Conservation (phyloP, 2,888 invertebrate species). For the Oxyscelio sp. region DNA sequence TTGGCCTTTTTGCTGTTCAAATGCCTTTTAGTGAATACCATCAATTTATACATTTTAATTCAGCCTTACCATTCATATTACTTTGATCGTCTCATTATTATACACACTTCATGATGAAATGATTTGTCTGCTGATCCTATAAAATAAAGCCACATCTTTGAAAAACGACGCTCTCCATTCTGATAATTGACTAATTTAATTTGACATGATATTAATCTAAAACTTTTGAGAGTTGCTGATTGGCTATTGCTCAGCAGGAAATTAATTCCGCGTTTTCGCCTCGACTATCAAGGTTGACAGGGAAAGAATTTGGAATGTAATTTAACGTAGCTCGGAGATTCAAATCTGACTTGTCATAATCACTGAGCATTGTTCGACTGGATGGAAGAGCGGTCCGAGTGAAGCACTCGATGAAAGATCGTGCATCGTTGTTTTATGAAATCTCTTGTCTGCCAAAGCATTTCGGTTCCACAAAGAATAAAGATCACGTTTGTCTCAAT, state of each 20-base stretch:
- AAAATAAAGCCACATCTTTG: constrained; percentile 29
- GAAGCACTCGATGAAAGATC: constrained; percentile 70
- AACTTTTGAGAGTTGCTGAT: constrained; percentile 65
- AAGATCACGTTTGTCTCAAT: constrained; percentile 63
- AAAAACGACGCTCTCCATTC: constrained; percentile 40
- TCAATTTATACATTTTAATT: constrained; percentile 9
- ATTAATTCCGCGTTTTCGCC: constrained; percentile 73
- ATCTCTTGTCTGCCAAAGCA: constrained; percentile 52
- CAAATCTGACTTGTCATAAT: constrained; percentile 72
- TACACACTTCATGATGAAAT: neutral
- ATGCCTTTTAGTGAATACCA: constrained; percentile 17
- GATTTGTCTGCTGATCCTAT: constrained; percentile 39
- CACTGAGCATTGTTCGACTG: constrained; percentile 68
- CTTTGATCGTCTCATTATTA: constrained; percentile 3
- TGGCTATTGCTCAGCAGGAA: constrained; percentile 72
- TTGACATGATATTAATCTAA: constrained; percentile 69
- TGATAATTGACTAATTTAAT: constrained; percentile 70
- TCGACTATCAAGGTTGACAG: constrained; percentile 70
- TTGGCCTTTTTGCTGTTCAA: constrained; percentile 5
- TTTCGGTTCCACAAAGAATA: constrained; percentile 58
- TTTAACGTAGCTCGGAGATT: constrained; percentile 69
- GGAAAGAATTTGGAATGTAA: constrained; percentile 71
- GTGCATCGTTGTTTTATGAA: constrained; percentile 65
- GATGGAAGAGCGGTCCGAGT: constrained; percentile 55
- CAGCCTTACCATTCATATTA: constrained; percentile 14